These are phyloP conservation scores for Toxonevra muliebris DNA, from an alignment of 2,888 invertebrate genomes.

Conservation along the genomic window DNA sequence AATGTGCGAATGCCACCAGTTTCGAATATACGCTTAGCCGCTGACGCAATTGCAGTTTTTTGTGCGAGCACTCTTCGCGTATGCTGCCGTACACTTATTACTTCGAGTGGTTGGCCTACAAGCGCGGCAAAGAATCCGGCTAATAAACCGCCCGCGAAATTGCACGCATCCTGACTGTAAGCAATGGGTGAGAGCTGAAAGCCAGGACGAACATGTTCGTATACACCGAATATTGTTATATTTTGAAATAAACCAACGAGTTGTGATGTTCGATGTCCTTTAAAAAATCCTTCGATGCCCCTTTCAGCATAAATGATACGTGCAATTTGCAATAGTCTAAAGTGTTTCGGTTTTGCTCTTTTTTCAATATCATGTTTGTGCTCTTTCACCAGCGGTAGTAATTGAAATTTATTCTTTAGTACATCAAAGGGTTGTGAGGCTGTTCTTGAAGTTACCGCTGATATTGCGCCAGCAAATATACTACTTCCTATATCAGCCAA, in stretches of 20 bases:
- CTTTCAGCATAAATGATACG: constrained; percentile 15
- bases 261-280: not conserved
- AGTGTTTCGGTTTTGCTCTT: not conserved
- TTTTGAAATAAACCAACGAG: not conserved
- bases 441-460: not conserved
- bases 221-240: no score
- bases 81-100: no score
- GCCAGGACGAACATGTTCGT: no score
- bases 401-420: constrained; percentile 15
- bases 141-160: constrained; percentile 17
- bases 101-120: no score
- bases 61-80: no score
- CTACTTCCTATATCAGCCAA: not conserved
- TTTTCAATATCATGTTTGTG: no score
- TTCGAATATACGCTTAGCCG: no score
- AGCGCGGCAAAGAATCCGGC: not conserved
- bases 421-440: constrained; percentile 27
- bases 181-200: constrained; percentile 10
- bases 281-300: constrained; percentile 4
- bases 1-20: no score
- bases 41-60: no score
- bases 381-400: not conserved
- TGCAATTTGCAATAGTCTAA: constrained; percentile 7
- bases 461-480: constrained; percentile 17
- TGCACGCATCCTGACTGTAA: not conserved